Percentiles rank a stretch among this genome's conserved stretches.
Evolutionary conservation across 1,140 invertebrate genomes (phyloP).

Genomic region (Lasioglossum albipes): DNA sequence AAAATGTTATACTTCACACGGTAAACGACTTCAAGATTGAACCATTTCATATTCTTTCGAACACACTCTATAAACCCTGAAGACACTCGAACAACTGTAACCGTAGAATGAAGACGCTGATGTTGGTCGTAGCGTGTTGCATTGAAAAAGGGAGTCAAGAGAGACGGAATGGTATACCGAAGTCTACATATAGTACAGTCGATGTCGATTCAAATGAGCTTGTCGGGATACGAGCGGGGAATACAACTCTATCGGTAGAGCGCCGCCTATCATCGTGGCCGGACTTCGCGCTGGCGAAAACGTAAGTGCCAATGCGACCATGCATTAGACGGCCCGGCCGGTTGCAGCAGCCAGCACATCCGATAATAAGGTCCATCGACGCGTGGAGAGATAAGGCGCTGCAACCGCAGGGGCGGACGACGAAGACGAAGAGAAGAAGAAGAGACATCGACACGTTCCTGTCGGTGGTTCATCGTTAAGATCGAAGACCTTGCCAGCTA

Average conservation of each 20-base stretch:
- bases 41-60: too few relatives aligned
- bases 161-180: too few relatives aligned
- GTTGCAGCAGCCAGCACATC: constrained; percentile 7
- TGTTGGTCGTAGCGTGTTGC: too few relatives aligned
- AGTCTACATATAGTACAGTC: background rate
- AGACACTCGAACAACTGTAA: too few relatives aligned
- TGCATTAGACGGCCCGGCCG: constrained; percentile 26
- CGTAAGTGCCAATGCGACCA: constrained; percentile 21
- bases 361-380: constrained; percentile 51
- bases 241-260: constrained; percentile 38
- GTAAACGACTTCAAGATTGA: too few relatives aligned
- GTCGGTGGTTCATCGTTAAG: constrained; percentile 49
- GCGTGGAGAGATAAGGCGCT: constrained; percentile 28
- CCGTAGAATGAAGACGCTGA: too few relatives aligned
- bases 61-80: too few relatives aligned
- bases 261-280: constrained; percentile 47
- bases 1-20: too few relatives aligned
- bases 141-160: too few relatives aligned
- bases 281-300: constrained; percentile 19
- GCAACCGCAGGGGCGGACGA: constrained; percentile 5
- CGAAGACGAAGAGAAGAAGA: background rate
- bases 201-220: constrained; percentile 41
- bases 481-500: constrained; percentile 55
- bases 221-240: constrained; percentile 2
- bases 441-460: constrained; percentile 25